These are phyloP conservation scores for Myodes glareolus DNA, from an alignment of 2,113 vertebrate genomes.

Conservation along the genomic window DNA sequence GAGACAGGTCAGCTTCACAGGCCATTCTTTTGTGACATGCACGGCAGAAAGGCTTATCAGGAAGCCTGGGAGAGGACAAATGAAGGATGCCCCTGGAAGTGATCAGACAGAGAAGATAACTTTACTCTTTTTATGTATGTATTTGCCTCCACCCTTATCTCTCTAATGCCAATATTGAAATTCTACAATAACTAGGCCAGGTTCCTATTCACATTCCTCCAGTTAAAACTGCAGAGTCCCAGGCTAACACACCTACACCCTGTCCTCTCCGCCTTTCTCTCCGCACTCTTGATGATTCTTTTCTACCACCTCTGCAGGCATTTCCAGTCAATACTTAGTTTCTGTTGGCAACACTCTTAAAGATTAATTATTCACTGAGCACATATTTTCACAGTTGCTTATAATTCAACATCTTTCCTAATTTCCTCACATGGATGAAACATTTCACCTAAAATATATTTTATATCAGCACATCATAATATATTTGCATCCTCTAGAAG, in stretches of 20 bases:
- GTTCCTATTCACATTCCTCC: not conserved
- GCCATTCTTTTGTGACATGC: not conserved
- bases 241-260: rapidly evolving
- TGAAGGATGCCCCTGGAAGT: not conserved
- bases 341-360: not conserved
- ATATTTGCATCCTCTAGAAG: not conserved
- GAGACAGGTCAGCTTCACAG: not conserved
- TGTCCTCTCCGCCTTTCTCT: not conserved
- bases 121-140: not conserved
- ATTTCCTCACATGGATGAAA: not conserved
- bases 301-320: not conserved
- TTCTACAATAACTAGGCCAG: not conserved
- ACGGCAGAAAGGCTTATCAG: not conserved
- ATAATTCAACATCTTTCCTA: slow-evolving; percentile 7
- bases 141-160: not conserved
- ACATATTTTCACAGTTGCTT: slow-evolving; percentile 14
- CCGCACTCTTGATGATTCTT: not conserved
- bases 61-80: not conserved
- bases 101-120: not conserved
- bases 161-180: not conserved
- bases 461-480: not conserved
- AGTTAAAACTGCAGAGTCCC: not conserved
- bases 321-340: not conserved
- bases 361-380: not conserved
- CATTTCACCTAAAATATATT: not conserved